phyloP scores from a whole-genome alignment of 2,888 invertebrate genomes.

The Trichopoda pennipes region DNA sequence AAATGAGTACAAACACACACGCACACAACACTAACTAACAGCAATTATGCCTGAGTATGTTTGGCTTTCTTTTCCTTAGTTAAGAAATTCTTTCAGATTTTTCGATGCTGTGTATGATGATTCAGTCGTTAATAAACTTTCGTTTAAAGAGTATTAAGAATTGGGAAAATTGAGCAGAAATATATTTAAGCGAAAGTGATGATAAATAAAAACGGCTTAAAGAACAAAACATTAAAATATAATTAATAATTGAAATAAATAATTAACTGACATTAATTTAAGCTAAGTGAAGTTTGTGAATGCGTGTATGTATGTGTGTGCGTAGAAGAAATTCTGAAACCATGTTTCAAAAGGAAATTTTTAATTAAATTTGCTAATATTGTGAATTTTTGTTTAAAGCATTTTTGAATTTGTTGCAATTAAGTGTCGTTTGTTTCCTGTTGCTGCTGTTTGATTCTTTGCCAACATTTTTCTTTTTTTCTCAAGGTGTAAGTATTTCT shows the following conservation, averaged over 20 bases:
- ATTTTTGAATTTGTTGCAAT: conserved; percentile 25
- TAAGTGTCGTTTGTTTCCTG: conserved; percentile 32
- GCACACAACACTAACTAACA: conserved; percentile 13
- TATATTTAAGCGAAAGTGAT: not conserved
- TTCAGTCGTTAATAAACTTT: conserved; percentile 62
- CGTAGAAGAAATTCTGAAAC: conserved; percentile 16
- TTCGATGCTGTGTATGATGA: conserved; percentile 50
- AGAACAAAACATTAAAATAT: conserved; percentile 16
- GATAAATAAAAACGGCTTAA: not conserved
- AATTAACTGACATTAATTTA: conserved; percentile 12
- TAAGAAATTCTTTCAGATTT: conserved; percentile 39
- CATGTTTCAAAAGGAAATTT: conserved; percentile 21
- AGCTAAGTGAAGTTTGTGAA: conserved; percentile 1
- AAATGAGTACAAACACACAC: no score
- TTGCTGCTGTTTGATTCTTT: conserved; percentile 7
- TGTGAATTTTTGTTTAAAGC: conserved; percentile 6
- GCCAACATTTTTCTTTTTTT: conserved; percentile 31
- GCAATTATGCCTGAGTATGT: conserved; percentile 17
- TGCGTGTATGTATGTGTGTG: not conserved
- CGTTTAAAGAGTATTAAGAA: conserved; percentile 28
- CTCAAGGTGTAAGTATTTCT: conserved; percentile 34
- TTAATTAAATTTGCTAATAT: conserved; percentile 5
- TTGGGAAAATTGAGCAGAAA: not conserved
- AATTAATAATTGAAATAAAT: conserved; percentile 12
- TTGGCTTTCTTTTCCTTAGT: conserved; percentile 6